Conservation (phyloP, 2,797 vertebrate genomes). For the Chelonia mydas region DNA sequence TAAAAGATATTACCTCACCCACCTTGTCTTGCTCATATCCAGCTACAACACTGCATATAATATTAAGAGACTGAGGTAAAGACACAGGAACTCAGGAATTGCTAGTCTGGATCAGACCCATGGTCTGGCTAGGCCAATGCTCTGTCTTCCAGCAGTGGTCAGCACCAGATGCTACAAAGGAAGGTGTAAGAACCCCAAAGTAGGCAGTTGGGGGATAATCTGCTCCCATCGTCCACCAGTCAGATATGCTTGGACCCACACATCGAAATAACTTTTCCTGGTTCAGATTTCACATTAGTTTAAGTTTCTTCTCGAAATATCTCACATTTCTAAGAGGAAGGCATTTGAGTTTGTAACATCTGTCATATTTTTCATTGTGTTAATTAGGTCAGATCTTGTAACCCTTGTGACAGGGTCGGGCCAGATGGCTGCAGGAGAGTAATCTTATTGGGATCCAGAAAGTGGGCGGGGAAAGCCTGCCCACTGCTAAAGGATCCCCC, state of each 20-base stretch:
- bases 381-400: not conserved
- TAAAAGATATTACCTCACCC: not conserved
- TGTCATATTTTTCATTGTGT: not conserved
- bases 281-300: not conserved
- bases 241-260: not conserved
- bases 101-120: not conserved
- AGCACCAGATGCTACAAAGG: not conserved
- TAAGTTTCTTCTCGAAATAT: not conserved
- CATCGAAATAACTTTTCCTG: not conserved
- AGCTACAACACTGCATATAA: not conserved
- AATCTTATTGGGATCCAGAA: too few relatives aligned
- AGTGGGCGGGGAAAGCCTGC: too few relatives aligned
- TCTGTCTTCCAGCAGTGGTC: not conserved
- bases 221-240: not conserved
- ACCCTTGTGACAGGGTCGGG: not conserved
- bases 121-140: not conserved
- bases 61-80: not conserved
- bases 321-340: not conserved
- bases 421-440: too few relatives aligned
- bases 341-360: not conserved
- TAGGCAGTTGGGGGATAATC: not conserved
- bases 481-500: too few relatives aligned
- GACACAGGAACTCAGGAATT: not conserved
- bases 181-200: not conserved
- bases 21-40: not conserved